Evolutionary conservation across 2,888 invertebrate species (phyloP).

Genomic region (Nemotelus pantherinus): DNA sequence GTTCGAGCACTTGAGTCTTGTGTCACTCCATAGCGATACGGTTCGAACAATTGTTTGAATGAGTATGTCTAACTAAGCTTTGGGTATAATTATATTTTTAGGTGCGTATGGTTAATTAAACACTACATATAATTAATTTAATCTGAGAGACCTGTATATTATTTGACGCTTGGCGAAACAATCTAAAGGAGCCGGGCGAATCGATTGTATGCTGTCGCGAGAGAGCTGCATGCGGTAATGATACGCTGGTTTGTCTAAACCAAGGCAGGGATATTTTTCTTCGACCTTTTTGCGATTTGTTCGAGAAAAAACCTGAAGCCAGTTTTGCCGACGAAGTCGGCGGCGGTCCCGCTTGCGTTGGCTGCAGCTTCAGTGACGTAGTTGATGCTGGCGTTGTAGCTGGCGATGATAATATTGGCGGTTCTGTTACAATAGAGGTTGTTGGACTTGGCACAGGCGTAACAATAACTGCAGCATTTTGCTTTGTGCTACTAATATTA

Average conservation of each 20-base stretch:
- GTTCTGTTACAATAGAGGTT: conserved; percentile 49
- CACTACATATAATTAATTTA: too few relatives aligned
- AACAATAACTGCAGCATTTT: neutral
- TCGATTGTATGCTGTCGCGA: conserved; percentile 91
- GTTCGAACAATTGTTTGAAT: too few relatives aligned
- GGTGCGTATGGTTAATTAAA: too few relatives aligned
- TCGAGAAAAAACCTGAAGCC: conserved; percentile 49
- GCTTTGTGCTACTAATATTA: conserved; percentile 43
- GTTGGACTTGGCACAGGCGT: conserved; percentile 48
- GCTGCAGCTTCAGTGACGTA: neutral
- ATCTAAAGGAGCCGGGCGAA: conserved; percentile 86
- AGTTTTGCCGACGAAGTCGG: conserved; percentile 43
- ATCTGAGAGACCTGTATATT: too few relatives aligned
- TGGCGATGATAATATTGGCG: conserved; percentile 51
- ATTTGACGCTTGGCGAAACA: conserved; percentile 70
- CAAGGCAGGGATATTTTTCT: conserved; percentile 90
- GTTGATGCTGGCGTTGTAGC: conserved; percentile 44
- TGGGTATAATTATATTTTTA: too few relatives aligned
- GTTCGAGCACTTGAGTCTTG: too few relatives aligned
- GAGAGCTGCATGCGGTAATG: conserved; percentile 77
- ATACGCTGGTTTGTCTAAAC: conserved; percentile 85
- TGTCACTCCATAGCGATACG: too few relatives aligned
- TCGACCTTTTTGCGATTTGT: conserved; percentile 74
- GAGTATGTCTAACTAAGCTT: too few relatives aligned
- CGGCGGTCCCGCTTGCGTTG: neutral